These are phyloP conservation scores for Suncus etruscus DNA, from an alignment of 2,113 vertebrate species.

Conservation along the genomic window DNA sequence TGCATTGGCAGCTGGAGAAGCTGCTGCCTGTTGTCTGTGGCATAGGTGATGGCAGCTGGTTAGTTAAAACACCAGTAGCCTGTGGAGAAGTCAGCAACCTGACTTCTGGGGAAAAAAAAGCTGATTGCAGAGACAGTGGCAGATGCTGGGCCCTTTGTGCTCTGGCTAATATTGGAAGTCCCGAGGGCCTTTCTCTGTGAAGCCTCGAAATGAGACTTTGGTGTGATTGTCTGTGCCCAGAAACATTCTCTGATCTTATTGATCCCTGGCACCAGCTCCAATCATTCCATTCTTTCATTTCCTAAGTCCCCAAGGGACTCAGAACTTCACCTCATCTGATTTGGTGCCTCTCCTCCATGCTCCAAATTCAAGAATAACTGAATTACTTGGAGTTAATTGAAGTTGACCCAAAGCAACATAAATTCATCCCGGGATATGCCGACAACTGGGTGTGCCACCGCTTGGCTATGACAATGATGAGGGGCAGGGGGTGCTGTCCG, in stretches of 20 bases:
- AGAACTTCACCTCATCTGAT: background rate
- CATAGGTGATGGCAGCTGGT: too few relatives aligned
- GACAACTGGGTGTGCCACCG: background rate
- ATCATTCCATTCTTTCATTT: background rate
- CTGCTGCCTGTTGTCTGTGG: too few relatives aligned
- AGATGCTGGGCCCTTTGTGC: background rate
- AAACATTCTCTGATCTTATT: background rate
- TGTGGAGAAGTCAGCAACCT: background rate
- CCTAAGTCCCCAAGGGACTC: background rate
- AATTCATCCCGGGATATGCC: background rate
- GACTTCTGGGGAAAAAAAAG: background rate
- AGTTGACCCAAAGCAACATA: slow-evolving; percentile 20
- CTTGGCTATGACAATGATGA: background rate
- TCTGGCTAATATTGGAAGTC: background rate
- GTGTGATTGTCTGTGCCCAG: background rate
- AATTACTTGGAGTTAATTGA: slow-evolving; percentile 51
- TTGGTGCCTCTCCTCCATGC: background rate
- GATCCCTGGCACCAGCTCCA: background rate
- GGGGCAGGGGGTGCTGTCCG: too few relatives aligned
- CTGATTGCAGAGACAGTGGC: fast-evolving
- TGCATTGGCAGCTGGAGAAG: too few relatives aligned
- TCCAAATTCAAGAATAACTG: slow-evolving; percentile 32
- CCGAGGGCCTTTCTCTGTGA: background rate
- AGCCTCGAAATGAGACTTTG: background rate
- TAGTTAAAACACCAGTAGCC: background rate